Evolutionary conservation across 2,797 vertebrate genomes (phyloP).

Genomic region (Brachymystax lenok): DNA sequence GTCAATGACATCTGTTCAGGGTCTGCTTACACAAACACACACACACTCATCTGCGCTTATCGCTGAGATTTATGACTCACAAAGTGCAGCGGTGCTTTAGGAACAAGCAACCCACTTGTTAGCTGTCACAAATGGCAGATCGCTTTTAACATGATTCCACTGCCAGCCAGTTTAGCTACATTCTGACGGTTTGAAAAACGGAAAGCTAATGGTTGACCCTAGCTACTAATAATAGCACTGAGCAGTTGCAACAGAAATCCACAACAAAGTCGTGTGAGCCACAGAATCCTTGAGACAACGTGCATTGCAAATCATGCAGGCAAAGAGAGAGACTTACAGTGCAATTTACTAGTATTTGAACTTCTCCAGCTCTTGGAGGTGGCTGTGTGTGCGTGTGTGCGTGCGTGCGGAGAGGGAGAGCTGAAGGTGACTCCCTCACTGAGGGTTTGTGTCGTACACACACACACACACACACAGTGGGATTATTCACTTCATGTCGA

Average conservation of each 20-base stretch:
- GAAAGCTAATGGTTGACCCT: not conserved
- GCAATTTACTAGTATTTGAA: not conserved
- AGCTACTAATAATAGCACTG: not conserved
- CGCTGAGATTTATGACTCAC: constrained; percentile 51
- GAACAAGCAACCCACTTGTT: not conserved
- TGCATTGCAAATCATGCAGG: not conserved
- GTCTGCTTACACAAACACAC: constrained; percentile 40
- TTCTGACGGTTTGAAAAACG: not conserved
- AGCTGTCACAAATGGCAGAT: not conserved
- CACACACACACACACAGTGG: constrained; percentile 3
- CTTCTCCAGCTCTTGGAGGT: not conserved
- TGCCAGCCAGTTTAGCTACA: not conserved
- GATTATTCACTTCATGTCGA: constrained; percentile 12
- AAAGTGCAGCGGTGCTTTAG: constrained; percentile 21
- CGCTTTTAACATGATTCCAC: not conserved
- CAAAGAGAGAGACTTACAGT: not conserved
- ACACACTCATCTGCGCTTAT: constrained; percentile 37
- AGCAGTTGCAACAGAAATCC: not conserved
- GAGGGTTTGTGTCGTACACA: constrained; percentile 37
- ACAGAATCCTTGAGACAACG: not conserved
- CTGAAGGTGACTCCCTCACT: constrained; percentile 58
- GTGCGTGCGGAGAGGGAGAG: constrained; percentile 36
- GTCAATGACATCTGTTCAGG: constrained; percentile 61
- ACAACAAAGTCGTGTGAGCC: not conserved
- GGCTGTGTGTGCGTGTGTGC: not conserved